Conservation (phyloP, 2,888 invertebrate genomes). For the Polydesmus complanatus region DNA sequence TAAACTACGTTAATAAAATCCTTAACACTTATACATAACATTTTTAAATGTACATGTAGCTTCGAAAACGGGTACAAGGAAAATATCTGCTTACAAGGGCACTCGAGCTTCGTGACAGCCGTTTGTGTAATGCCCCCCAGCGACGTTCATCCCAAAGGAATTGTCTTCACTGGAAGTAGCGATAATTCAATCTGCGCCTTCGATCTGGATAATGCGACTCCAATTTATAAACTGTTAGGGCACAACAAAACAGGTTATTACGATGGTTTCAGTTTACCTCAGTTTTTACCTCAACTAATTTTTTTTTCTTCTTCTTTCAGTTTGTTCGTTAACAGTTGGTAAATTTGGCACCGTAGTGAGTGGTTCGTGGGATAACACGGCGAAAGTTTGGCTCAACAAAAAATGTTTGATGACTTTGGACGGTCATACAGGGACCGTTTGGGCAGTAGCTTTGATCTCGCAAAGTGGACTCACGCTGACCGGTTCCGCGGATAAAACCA, state of each 20-base stretch:
- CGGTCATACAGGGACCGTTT: constrained; percentile 59
- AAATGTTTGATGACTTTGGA: constrained; percentile 40
- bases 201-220: constrained; percentile 50
- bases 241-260: constrained; percentile 54
- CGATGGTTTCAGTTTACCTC: no score
- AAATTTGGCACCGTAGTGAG: constrained; percentile 50
- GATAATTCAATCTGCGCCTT: constrained; percentile 72
- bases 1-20: constrained; percentile 1
- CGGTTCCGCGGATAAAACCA: constrained; percentile 82
- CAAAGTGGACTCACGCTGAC: constrained; percentile 48
- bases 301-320: constrained; percentile 25
- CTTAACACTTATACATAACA: neutral
- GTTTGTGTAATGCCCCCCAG: constrained; percentile 61
- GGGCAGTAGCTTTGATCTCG: constrained; percentile 45
- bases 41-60: constrained; percentile 1
- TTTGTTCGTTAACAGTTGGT: constrained; percentile 36
- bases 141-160: constrained; percentile 53
- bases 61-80: constrained; percentile 5
- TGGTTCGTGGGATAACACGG: constrained; percentile 87
- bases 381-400: constrained; percentile 60
- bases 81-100: constrained; percentile 42
- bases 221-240: constrained; percentile 55
- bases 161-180: constrained; percentile 78
- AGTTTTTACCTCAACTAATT: constrained; percentile 3
- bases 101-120: constrained; percentile 70